Base-by-base conservation (phyloP, 2,797 vertebrate genomes). In the Toxotes lorentzi region DNA sequence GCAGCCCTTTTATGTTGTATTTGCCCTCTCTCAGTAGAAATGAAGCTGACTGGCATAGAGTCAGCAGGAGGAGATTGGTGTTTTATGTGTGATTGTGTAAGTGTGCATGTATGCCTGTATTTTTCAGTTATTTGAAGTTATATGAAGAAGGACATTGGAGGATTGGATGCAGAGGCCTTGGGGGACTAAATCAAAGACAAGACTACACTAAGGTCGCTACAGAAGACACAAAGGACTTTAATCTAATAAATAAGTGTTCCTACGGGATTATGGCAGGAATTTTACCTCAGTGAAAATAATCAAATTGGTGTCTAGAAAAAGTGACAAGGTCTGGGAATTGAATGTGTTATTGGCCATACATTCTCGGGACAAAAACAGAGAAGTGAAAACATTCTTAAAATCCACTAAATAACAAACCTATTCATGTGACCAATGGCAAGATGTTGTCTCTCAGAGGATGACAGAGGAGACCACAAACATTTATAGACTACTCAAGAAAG, bases 381-480 rank as follows among this genome's bases (percentile, higher is more conserved):
- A 32, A 50, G 3, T 35, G 30, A 27, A 53, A 23, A 43, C 34
- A 41, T 4, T 16, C 60, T 14, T 30, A 10, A 32, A 71, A 35
- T 34, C 13, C 21, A 56, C 7, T 57, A 35, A 59, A 30, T 41
- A 23, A 67, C 13, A 59, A 38, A 64, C 12, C 5, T 35, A 12
- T 17, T 58, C 5, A 45, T 34, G 17, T 53, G n/a, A n/a, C n/a
- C n/a, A n/a, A 48, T 10, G 74, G 82, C 82, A 82, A 68, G 73
- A 85, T 70, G 81, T 72, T 35, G 76, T 84, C 79, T 77, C 40
- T 61, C 30, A 58, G 63, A 68, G 24, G 70, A 78, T 35, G 78
- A 84, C 75, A 73, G 72, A 62, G 53, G 70, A 81, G 16, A 72
- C 58, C 27, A 17, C 61, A 82, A 78, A 73, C 66, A 53, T 76